Conservation (phyloP, 1,140 invertebrate species). For the Drosophila leontia region DNA sequence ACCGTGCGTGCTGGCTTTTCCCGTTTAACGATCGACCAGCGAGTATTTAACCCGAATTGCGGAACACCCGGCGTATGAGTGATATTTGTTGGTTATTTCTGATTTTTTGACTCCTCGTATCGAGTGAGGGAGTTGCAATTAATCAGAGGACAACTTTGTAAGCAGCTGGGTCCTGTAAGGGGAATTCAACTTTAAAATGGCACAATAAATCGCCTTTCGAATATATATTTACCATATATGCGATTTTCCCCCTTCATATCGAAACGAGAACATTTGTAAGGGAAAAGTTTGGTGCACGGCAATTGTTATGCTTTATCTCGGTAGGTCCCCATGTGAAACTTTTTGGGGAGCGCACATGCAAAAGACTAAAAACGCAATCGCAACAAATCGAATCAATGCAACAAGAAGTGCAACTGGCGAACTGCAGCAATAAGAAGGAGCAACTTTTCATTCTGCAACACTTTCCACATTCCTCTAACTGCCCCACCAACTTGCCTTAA, state of each 20-base stretch:
- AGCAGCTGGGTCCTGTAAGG: conserved; percentile 39
- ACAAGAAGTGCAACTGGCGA: conserved; percentile 55
- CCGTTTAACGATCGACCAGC: conserved; percentile 35
- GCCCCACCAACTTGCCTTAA: conserved; percentile 36
- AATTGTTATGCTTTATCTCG: conserved; percentile 75
- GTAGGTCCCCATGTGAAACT: conserved; percentile 32
- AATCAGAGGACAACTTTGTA: conserved; percentile 61
- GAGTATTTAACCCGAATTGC: conserved; percentile 43
- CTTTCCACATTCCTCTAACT: conserved; percentile 46
- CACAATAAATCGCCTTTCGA: conserved; percentile 61
- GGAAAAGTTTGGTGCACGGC: conserved; percentile 61
- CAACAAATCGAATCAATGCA: conserved; percentile 82
- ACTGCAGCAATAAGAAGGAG: conserved; percentile 40
- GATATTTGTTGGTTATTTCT: conserved; percentile 47
- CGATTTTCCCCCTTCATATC: conserved; percentile 2
- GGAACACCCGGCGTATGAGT: conserved; percentile 57
- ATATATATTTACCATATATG: background rate
- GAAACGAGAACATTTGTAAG: conserved; percentile 61
- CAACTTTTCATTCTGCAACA: conserved; percentile 79
- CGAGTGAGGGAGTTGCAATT: conserved; percentile 35
- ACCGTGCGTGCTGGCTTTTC: conserved; percentile 8
- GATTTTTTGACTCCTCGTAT: conserved; percentile 1
- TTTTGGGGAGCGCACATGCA: conserved; percentile 75
- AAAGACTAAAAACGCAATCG: conserved; percentile 82
- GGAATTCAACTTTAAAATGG: conserved; percentile 64